Percentiles rank a stretch among this genome's conserved stretches.
Evolutionary conservation across 2,113 vertebrate genomes (phyloP).

Genomic region (Pica pica): DNA sequence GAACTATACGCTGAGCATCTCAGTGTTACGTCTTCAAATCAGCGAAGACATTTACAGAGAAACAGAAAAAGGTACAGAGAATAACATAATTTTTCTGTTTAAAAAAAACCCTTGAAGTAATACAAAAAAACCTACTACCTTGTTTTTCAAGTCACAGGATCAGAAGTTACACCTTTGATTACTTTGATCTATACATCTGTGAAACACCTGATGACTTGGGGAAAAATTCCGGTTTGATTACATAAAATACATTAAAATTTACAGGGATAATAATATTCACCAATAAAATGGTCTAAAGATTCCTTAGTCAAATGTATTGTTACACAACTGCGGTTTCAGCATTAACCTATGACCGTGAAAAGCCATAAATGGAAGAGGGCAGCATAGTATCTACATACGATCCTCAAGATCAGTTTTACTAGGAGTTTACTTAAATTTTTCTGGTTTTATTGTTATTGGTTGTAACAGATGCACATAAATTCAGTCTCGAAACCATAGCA

Average conservation of each 20-base stretch:
- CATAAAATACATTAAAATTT: not conserved
- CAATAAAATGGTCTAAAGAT: not conserved
- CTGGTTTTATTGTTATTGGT: not conserved
- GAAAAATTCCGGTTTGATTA: not conserved
- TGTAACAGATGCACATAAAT: not conserved
- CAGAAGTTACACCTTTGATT: not conserved
- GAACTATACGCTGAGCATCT: not conserved
- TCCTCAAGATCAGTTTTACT: not conserved
- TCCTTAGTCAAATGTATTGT: not conserved
- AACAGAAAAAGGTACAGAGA: not conserved
- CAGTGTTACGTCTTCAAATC: not conserved
- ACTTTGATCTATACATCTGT: not conserved
- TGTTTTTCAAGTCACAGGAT: not conserved
- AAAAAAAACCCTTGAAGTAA: not conserved
- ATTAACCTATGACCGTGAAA: not conserved
- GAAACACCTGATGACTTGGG: not conserved
- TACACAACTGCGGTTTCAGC: not conserved
- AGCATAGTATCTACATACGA: fast-evolving
- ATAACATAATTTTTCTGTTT: not conserved
- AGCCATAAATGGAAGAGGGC: not conserved
- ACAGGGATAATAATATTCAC: not conserved
- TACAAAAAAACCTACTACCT: not conserved
- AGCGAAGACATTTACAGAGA: not conserved
- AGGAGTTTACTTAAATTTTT: not conserved
- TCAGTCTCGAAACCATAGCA: not conserved